phyloP scores from a whole-genome alignment of 2,113 vertebrate species.

The Diglossa brunneiventris region DNA sequence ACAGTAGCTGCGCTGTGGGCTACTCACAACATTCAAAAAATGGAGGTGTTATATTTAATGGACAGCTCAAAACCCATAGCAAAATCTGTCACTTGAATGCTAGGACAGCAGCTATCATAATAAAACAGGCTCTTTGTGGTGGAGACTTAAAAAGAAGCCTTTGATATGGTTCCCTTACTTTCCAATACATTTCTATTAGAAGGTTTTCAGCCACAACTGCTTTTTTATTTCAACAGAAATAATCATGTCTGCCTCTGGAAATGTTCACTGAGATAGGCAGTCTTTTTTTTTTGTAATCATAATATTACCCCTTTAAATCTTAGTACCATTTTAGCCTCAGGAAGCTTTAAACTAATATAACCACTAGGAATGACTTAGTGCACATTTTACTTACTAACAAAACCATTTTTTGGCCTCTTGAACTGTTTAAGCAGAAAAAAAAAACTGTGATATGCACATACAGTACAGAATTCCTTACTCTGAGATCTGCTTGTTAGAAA shows the following conservation, averaged over 20 bases:
- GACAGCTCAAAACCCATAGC: conserved; percentile 60
- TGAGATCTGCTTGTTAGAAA: neutral
- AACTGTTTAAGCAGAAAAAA: neutral
- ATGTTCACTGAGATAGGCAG: neutral
- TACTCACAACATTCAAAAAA: conserved; percentile 74
- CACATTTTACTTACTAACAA: neutral
- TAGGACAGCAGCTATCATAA: conserved; percentile 11
- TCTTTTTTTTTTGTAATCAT: neutral
- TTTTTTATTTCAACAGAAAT: neutral
- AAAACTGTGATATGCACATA: neutral
- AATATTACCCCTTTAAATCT: neutral
- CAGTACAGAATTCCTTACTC: neutral
- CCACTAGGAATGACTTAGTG: neutral
- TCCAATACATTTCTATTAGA: neutral
- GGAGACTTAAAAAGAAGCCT: neutral
- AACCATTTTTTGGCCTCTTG: neutral
- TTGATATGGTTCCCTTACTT: neutral
- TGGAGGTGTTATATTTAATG: conserved; percentile 70
- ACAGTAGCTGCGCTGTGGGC: conserved; percentile 64
- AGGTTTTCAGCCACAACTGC: neutral
- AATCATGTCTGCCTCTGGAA: neutral
- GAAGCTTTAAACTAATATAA: neutral
- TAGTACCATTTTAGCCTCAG: neutral
- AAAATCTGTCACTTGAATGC: conserved; percentile 66
- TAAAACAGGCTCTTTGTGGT: neutral